phyloP scores from a whole-genome alignment of 2,888 invertebrate species.

The Euzetes globulus region DNA sequence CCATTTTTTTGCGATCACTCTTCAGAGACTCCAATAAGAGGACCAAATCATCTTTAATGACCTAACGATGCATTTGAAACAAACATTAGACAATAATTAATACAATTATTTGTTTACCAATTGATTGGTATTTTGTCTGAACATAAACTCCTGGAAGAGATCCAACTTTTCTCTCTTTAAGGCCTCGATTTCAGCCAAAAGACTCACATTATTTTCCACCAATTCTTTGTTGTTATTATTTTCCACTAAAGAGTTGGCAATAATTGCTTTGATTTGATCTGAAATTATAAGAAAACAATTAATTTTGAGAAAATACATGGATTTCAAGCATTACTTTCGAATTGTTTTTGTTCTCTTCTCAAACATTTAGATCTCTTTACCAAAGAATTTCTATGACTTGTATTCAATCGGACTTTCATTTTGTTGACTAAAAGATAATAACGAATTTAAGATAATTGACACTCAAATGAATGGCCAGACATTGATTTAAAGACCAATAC shows the following conservation, averaged over 20 bases:
- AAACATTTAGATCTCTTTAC: not conserved
- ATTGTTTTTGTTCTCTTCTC: not conserved
- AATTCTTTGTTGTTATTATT: not conserved
- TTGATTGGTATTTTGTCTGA: not conserved
- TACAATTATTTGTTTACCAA: not conserved
- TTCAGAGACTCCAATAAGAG: no score
- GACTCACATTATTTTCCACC: not conserved
- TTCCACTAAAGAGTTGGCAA: not conserved
- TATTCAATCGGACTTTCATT: not conserved
- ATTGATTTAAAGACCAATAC: not conserved
- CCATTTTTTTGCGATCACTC: no score
- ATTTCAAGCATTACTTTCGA: not conserved
- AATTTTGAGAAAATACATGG: not conserved
- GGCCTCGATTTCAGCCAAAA: not conserved
- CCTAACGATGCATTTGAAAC: no score
- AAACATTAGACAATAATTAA: no score
- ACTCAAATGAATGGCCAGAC: not conserved
- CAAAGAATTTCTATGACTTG: not conserved
- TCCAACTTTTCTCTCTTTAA: slow-evolving; percentile 4
- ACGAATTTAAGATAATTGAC: not conserved
- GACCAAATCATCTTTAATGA: no score
- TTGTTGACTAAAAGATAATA: not conserved
- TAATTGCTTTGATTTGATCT: not conserved
- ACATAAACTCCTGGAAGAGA: not conserved
- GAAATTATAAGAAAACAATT: not conserved